A percentile compares a stretch with the other conserved stretches of the same genome.
Conservation (phyloP, 2,113 vertebrate species). For the Ailurus styani region DNA sequence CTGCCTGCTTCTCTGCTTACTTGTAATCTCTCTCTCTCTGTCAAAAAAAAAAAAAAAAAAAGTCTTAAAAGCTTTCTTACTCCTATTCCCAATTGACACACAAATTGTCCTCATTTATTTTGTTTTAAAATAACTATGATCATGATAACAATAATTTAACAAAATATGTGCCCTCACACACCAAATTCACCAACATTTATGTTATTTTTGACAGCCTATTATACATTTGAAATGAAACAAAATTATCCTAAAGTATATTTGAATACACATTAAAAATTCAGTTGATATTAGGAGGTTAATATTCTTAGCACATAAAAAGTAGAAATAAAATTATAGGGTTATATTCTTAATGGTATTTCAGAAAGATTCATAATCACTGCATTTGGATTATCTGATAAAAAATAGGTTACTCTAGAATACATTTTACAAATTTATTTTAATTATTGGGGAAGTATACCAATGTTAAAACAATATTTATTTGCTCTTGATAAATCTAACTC, state of each 20-base stretch:
- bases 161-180: conserved; percentile 54
- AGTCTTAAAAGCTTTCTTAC: background rate
- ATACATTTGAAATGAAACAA: conserved; percentile 64
- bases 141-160: conserved; percentile 30
- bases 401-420: background rate
- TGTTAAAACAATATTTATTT: background rate
- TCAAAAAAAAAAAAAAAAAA: too few relatives aligned
- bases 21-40: too few relatives aligned
- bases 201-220: conserved; percentile 54
- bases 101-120: conserved; percentile 55
- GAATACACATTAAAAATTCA: conserved; percentile 49
- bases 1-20: too few relatives aligned
- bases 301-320: conserved; percentile 4
- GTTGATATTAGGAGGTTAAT: conserved; percentile 37
- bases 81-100: conserved; percentile 42
- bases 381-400: conserved; percentile 40
- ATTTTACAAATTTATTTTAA: conserved; percentile 28
- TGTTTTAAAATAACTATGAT: conserved; percentile 35
- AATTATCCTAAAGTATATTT: conserved; percentile 67
- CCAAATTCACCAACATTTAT: conserved; percentile 62
- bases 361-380: background rate
- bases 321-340: conserved; percentile 17
- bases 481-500: background rate
- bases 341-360: conserved; percentile 11
- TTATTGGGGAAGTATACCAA: background rate